Conservation (phyloP, 2,888 invertebrate species). For the Andrena hattorfiana region DNA sequence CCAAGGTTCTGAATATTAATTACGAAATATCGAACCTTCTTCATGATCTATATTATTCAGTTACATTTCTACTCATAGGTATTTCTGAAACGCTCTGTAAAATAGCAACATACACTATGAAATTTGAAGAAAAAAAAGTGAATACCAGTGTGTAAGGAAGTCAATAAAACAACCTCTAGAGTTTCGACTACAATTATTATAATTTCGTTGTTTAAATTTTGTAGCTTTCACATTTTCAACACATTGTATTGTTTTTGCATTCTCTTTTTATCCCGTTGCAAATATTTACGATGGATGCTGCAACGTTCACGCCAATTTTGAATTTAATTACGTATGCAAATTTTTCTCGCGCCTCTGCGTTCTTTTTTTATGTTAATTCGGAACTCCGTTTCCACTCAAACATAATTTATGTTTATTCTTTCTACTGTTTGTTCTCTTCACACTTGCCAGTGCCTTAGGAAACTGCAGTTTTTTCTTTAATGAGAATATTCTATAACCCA, state of each 20-base stretch:
- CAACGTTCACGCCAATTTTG: background rate
- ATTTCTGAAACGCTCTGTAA: too few relatives aligned
- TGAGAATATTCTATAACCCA: too few relatives aligned
- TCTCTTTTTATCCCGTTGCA: background rate
- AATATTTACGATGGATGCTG: constrained; percentile 24
- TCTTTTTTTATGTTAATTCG: background rate
- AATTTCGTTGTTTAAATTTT: constrained; percentile 5
- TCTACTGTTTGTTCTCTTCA: background rate
- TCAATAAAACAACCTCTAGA: background rate
- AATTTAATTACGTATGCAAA: constrained; percentile 11
- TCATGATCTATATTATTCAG: too few relatives aligned
- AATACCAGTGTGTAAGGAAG: background rate
- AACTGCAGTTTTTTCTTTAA: too few relatives aligned
- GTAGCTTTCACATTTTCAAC: constrained; percentile 15
- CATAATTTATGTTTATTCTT: background rate
- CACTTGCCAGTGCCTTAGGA: too few relatives aligned
- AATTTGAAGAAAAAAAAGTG: too few relatives aligned
- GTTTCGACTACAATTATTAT: background rate
- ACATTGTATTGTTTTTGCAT: background rate
- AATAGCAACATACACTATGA: too few relatives aligned
- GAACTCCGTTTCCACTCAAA: background rate
- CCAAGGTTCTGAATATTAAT: too few relatives aligned
- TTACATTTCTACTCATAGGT: too few relatives aligned
- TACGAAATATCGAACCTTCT: too few relatives aligned
- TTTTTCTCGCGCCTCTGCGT: background rate